Evolutionary conservation across 2,113 vertebrate genomes (phyloP).

Genomic region (Centropus unirufus): DNA sequence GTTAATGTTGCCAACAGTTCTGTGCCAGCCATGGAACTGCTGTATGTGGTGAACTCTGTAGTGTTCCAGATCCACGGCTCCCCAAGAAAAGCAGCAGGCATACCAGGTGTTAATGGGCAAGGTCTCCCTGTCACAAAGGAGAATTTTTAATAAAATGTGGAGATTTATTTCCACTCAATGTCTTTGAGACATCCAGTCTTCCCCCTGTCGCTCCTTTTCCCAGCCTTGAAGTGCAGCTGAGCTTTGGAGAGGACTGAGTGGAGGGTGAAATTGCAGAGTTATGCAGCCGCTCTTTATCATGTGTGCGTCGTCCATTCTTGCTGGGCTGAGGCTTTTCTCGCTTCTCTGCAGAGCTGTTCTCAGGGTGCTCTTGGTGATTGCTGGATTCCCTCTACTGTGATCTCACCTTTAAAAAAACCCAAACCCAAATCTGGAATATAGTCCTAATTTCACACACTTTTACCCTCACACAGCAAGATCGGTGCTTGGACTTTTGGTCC

Average conservation of each 20-base stretch:
- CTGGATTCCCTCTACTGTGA: neutral
- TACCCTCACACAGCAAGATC: neutral
- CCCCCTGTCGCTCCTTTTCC: neutral
- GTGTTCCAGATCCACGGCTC: neutral
- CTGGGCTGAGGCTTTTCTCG: neutral
- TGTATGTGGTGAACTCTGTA: neutral
- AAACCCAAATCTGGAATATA: neutral
- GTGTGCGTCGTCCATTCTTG: fast-evolving
- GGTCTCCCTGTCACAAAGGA: neutral
- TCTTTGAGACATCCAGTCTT: neutral
- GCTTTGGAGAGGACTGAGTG: neutral
- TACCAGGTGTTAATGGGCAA: fast-evolving
- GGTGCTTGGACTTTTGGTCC: neutral
- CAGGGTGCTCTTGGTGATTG: fast-evolving
- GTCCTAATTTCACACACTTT: neutral
- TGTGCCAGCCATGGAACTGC: neutral
- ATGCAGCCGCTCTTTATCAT: neutral
- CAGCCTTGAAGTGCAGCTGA: neutral
- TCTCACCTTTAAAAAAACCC: neutral
- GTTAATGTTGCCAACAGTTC: neutral
- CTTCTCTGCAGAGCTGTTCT: neutral
- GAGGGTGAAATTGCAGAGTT: neutral
- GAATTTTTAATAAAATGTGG: neutral
- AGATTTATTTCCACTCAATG: neutral
- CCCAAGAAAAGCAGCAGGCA: neutral